Evolutionary conservation across 2,888 invertebrate species (phyloP).

Genomic region (Lamproptera curius): DNA sequence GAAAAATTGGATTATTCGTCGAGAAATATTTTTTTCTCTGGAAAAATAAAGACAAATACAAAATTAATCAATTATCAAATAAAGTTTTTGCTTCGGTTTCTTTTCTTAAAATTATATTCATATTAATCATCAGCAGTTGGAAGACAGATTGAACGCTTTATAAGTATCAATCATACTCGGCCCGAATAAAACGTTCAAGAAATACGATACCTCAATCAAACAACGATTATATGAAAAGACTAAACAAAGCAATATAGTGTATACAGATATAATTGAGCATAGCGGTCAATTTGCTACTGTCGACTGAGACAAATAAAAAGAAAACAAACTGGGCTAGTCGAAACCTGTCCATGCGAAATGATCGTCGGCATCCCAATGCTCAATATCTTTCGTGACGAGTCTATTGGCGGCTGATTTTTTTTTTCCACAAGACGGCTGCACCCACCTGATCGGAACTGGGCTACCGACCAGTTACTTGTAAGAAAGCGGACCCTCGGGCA

Average conservation of each 20-base stretch:
- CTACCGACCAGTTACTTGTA: constrained; percentile 40
- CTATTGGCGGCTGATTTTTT: constrained; percentile 36
- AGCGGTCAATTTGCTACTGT: not conserved
- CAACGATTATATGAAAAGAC: not conserved
- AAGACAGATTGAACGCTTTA: too few species aligned
- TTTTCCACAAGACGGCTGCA: constrained; percentile 39
- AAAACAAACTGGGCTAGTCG: constrained; percentile 4
- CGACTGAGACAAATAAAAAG: constrained; percentile 6
- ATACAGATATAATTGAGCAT: not conserved
- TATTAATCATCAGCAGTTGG: too few species aligned
- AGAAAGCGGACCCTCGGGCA: constrained; percentile 68
- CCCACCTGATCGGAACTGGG: constrained; percentile 51
- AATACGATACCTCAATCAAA: too few species aligned
- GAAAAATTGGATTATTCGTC: not conserved
- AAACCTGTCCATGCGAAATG: constrained; percentile 12
- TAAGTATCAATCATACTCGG: too few species aligned
- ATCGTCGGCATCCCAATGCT: constrained; percentile 9
- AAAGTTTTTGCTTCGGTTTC: too few species aligned
- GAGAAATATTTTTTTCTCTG: too few species aligned
- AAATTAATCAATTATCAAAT: too few species aligned
- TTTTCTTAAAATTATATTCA: too few species aligned
- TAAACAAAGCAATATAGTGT: not conserved
- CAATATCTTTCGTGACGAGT: constrained; percentile 25
- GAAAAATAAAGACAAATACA: too few species aligned
- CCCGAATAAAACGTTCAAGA: too few species aligned